Evolutionary conservation across 92 coral and sea anemone genomes (phyloP), one percentile per base, ranked within the genome.

Genomic region (Heteractis magnifica): DNA sequence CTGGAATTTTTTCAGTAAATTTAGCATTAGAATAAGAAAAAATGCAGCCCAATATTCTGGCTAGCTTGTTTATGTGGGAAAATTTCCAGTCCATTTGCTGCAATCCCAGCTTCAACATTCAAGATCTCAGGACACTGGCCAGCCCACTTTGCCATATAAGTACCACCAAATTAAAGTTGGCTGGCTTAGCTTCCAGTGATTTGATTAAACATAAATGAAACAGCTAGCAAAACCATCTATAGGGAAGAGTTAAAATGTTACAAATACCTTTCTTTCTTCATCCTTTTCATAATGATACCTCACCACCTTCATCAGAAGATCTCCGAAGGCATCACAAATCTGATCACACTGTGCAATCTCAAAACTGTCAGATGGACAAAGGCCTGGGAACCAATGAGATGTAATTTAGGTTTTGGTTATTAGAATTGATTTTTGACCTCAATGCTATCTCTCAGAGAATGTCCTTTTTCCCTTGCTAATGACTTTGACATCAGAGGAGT

Each of bases 291-390:
- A 82, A 18, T 21, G 44, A 62, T 53, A 75, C 9, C 6, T 62
- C 51, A 21, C 75, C 41, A 82, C 1, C 49, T 82, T 82, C 59
- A 15, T 41, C 65, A 44, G 23, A 55, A 82, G 44, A 74, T 73
- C 80, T 9, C 52, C 51, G 0, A 75, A 16, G n/a, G 73, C 71
- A 74, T 74, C 86, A 16, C 51, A 18, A 13, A 82, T 75, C 80
- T 71, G 75, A 50, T 82, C 86, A 82, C 86, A 82, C 18, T 72
- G 86, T 51, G 80, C 86, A 26, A 73, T 26, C 75, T 55, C 73
- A 74, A 82, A 82, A 23, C 80, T 82, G 72, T 82, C 86, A 21
- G 52, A 34, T 55, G 86, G 86, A 15, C 53, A 56, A 10, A 82
- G 80, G 20, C 80, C 86, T 82, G 65, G 20, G 56, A 81, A 41